Evolutionary conservation across 1,140 invertebrate genomes (phyloP).

Genomic region (Prorops nasuta): DNA sequence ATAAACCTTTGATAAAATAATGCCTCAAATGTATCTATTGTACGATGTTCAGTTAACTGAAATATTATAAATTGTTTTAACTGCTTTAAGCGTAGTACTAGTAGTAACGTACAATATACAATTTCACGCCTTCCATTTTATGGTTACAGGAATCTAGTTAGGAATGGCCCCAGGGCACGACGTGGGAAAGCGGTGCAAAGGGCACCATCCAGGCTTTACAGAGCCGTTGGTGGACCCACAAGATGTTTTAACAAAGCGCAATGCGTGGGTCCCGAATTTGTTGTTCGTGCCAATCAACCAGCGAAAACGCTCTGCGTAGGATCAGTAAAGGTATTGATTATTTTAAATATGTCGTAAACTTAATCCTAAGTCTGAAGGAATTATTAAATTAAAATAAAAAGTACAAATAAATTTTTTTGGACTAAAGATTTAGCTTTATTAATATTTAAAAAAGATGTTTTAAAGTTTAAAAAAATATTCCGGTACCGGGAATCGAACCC

Average conservation of each 20-base stretch:
- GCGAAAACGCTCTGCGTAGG: slow-evolving; percentile 62
- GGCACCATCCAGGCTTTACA: slow-evolving; percentile 69
- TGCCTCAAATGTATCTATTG: too few relatives aligned
- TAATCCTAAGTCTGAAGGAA: neutral
- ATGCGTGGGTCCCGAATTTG: slow-evolving; percentile 73
- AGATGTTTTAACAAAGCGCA: slow-evolving; percentile 49
- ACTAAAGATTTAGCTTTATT: neutral
- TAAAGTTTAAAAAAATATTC: slow-evolving; percentile 11
- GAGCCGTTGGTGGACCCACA: slow-evolving; percentile 55
- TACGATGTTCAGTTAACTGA: too few relatives aligned
- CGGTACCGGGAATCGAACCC: slow-evolving; percentile 46
- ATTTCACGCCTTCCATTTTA: too few relatives aligned
- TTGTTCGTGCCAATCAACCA: slow-evolving; percentile 67
- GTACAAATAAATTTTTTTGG: neutral
- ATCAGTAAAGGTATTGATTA: slow-evolving; percentile 48
- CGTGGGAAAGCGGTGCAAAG: slow-evolving; percentile 67
- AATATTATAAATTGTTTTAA: too few relatives aligned
- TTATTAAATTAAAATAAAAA: neutral
- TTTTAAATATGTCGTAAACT: neutral
- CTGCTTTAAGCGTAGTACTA: too few relatives aligned
- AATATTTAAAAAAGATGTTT: slow-evolving; percentile 1
- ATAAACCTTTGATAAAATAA: too few relatives aligned
- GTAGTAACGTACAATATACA: too few relatives aligned
- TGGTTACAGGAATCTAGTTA: slow-evolving; percentile 36
- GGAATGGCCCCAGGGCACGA: slow-evolving; percentile 48